Conservation (phyloP, 2,113 vertebrate genomes). For the Grammomys dolichurus region DNA sequence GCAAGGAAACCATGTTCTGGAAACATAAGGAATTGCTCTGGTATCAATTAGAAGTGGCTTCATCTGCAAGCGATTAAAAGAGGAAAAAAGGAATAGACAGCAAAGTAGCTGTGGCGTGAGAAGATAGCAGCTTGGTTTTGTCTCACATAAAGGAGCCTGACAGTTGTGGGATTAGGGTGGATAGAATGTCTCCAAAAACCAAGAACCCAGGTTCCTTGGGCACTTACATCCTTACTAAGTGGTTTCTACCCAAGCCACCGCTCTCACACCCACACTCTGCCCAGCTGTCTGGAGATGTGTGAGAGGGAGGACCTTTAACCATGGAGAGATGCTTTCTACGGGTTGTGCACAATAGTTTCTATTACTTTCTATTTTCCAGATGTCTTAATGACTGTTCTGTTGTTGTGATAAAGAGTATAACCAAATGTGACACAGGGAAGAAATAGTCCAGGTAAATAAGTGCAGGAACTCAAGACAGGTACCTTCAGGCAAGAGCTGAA, state of each 20-base stretch:
- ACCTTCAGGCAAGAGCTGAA: no score
- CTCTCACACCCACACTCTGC: background rate
- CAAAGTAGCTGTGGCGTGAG: background rate
- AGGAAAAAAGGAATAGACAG: background rate
- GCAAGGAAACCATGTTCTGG: background rate
- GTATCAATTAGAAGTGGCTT: background rate
- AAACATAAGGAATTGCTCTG: background rate
- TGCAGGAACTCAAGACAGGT: background rate
- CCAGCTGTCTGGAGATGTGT: background rate
- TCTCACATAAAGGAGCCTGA: background rate
- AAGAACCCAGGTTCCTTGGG: background rate
- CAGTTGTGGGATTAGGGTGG: background rate
- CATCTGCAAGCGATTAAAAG: background rate
- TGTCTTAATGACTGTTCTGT: no score
- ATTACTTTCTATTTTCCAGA: background rate
- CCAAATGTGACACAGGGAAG: background rate
- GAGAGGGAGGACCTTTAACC: background rate
- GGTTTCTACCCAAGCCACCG: background rate
- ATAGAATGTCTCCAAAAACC: background rate
- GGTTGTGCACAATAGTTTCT: background rate
- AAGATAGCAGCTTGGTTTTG: background rate
- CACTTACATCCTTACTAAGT: background rate
- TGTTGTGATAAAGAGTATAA: background rate
- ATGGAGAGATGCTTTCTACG: background rate
- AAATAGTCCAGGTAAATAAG: background rate